A percentile compares a stretch with the other conserved stretches of the same genome.
phyloP scores from a whole-genome alignment of 2,888 invertebrate genomes.

The Tigriopus californicus region DNA sequence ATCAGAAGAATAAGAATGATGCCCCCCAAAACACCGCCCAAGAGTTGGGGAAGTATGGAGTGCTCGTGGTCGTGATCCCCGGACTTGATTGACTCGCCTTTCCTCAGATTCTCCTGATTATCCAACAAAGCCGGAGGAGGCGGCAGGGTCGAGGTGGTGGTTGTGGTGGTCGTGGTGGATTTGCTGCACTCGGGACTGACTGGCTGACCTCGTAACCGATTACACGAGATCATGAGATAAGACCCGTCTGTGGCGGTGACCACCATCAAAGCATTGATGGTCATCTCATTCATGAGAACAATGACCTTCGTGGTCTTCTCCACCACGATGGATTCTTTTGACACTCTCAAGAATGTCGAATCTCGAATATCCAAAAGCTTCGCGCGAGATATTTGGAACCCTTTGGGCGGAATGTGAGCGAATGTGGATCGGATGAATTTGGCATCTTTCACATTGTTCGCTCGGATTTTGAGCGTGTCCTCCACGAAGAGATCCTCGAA shows the following conservation, averaged over 20 bases:
- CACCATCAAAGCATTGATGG: slow-evolving; percentile 1
- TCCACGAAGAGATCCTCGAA: not conserved
- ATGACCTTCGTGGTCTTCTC: not conserved
- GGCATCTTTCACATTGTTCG: not conserved
- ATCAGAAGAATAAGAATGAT: not conserved
- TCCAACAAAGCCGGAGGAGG: no score
- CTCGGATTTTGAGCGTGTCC: not conserved
- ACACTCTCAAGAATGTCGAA: not conserved
- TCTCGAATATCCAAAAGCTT: not conserved
- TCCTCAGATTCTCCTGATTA: no score
- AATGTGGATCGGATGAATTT: not conserved
- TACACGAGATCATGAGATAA: slow-evolving; percentile 2
- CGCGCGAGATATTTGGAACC: not conserved
- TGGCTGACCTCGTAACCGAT: not conserved
- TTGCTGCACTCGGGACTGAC: slow-evolving; percentile 4
- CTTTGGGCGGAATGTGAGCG: not conserved
- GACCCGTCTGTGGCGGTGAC: slow-evolving; percentile 3
- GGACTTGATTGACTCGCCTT: no score
- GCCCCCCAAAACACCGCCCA: not conserved
- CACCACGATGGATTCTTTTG: not conserved
- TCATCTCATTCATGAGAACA: slow-evolving; percentile 1
- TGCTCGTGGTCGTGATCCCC: no score
- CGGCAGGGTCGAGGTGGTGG: not conserved
- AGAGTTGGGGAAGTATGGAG: not conserved
- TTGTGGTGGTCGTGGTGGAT: not conserved